A percentile compares a stretch with the other conserved stretches of the same genome.
phyloP scores from a whole-genome alignment of 2,797 vertebrate species.

The Melopsittacus undulatus region DNA sequence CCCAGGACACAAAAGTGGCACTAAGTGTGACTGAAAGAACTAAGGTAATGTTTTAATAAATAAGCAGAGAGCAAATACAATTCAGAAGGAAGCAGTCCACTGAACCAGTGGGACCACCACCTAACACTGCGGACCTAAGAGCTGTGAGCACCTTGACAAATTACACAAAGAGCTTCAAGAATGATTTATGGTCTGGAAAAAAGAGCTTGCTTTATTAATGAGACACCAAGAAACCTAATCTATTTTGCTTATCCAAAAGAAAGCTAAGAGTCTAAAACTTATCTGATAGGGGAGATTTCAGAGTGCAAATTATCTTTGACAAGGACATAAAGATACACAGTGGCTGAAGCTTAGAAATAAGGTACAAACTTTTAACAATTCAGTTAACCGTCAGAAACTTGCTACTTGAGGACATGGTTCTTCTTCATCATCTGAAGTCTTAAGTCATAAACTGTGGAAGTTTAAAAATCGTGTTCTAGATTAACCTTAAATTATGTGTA shows the following conservation, averaged over 20 bases:
- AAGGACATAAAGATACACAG: not conserved
- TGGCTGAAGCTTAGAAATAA: not conserved
- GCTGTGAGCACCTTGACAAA: not conserved
- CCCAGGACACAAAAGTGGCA: not conserved
- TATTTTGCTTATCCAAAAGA: not conserved
- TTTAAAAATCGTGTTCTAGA: not conserved
- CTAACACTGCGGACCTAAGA: not conserved
- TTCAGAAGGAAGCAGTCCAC: not conserved
- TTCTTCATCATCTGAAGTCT: not conserved
- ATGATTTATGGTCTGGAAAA: not conserved
- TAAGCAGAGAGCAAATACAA: not conserved
- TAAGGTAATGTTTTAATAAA: not conserved
- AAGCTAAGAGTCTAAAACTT: not conserved
- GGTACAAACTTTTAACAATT: not conserved
- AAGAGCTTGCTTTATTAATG: not conserved
- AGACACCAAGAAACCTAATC: not conserved
- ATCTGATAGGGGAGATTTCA: not conserved
- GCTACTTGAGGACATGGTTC: not conserved
- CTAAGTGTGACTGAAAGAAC: not conserved
- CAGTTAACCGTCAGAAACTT: not conserved
- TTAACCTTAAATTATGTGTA: not conserved
- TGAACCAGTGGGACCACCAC: not conserved
- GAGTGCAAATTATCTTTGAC: not conserved
- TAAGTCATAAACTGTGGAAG: not conserved
- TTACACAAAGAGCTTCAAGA: not conserved